These are phyloP conservation scores for Ostrea denselamellosa DNA, from an alignment of 1,140 invertebrate species.

Conservation along the genomic window DNA sequence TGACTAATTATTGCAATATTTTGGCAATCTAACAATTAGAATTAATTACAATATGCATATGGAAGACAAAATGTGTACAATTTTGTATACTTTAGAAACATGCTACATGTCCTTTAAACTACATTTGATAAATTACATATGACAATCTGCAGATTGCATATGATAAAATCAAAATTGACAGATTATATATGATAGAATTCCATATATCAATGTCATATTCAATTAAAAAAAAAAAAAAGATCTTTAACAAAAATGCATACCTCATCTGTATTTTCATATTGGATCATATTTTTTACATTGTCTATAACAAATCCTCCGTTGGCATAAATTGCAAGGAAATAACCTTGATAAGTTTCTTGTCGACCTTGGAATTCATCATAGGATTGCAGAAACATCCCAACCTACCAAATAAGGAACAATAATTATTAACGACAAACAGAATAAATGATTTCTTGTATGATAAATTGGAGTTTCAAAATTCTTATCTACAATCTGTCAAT, in stretches of 20 bases:
- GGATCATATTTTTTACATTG: conserved; percentile 48
- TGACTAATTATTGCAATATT: too few relatives aligned
- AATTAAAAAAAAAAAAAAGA: neutral
- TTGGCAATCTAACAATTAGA: too few relatives aligned
- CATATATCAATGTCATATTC: too few relatives aligned
- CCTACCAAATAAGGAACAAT: conserved; percentile 53
- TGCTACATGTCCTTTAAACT: too few relatives aligned
- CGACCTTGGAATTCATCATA: conserved; percentile 67
- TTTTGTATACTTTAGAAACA: too few relatives aligned
- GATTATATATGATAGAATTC: too few relatives aligned
- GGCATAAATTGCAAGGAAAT: conserved; percentile 62
- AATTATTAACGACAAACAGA: neutral
- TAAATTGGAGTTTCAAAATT: neutral
- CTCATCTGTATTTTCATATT: conserved; percentile 15
- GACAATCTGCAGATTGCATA: too few relatives aligned
- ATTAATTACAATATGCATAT: too few relatives aligned
- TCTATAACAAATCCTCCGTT: conserved; percentile 58
- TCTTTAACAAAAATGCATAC: neutral
- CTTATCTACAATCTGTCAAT: too few relatives aligned
- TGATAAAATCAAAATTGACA: too few relatives aligned
- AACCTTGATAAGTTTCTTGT: conserved; percentile 51
- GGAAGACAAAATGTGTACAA: too few relatives aligned
- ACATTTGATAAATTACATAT: too few relatives aligned
- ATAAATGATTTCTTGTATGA: neutral
- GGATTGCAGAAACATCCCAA: conserved; percentile 52